These are phyloP conservation scores for Porites evermanni DNA, from an alignment of 92 coral and sea anemone genomes.

Conservation along the genomic window DNA sequence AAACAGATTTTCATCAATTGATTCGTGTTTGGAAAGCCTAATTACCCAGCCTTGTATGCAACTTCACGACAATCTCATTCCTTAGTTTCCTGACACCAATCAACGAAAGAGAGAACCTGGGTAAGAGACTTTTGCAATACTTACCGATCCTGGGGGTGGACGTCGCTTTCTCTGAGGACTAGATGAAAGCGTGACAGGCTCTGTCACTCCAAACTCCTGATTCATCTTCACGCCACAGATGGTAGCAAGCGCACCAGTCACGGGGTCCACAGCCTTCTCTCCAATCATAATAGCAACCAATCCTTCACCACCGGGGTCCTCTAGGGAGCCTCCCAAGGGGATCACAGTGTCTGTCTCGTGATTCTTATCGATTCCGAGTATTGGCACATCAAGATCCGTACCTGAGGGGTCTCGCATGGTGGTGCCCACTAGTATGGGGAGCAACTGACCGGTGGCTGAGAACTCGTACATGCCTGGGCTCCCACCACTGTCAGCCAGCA, in stretches of 20 bases:
- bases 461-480: slow-evolving; percentile 99
- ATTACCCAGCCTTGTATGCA: no score
- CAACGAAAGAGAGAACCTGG: background rate
- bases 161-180: slow-evolving; percentile 87
- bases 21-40: no score
- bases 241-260: slow-evolving; percentile 88
- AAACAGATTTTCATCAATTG: no score
- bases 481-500: slow-evolving; percentile 93
- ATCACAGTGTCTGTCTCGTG: slow-evolving; percentile 88
- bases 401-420: slow-evolving; percentile 91
- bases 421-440: slow-evolving; percentile 97
- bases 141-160: slow-evolving; percentile 93
- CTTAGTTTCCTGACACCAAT: no score
- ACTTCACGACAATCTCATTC: no score
- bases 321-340: slow-evolving; percentile 96
- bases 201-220: slow-evolving; percentile 89
- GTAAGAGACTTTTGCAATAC: background rate
- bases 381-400: slow-evolving; percentile 92
- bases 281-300: slow-evolving; percentile 97
- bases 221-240: slow-evolving; percentile 92
- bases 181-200: slow-evolving; percentile 94
- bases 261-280: slow-evolving; percentile 97
- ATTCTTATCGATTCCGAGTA: slow-evolving; percentile 91
- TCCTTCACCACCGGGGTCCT: slow-evolving; percentile 98
- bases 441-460: slow-evolving; percentile 94